Evolutionary conservation across 2,113 vertebrate species (phyloP), one percentile per base, ranked within the genome.

Genomic region (Phalacrocorax pelagicus): DNA sequence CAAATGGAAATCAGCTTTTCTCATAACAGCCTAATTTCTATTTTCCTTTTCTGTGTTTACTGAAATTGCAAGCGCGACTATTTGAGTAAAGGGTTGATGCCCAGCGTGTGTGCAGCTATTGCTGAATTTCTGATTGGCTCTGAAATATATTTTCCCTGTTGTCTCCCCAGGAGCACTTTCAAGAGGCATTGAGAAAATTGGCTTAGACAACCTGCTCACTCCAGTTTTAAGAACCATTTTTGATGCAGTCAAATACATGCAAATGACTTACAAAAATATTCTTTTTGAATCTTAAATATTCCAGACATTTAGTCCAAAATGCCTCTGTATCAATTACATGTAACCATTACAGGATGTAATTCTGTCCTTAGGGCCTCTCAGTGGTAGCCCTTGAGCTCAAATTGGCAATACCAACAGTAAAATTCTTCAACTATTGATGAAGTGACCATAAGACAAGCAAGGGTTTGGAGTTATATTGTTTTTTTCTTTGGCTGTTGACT

Each of bases 41-140:
- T 81, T 89, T 91, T 86, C 27, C 40, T 73, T 79, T 78, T 86
- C 51, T 70, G 13, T 86, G 75, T 81, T 83, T 75, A 78, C 32
- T 58, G 75, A 58, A 93, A 92, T 36, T 54, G 27, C 46, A 77
- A 81, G 24, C 7, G 2, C 13, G 36, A 51, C 63, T 86, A 12
- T 74, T 85, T 91, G 59, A 81, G 34, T 73, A 88, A 81, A 80
- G 22, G 15, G 13, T n/a, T 94, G 42, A 46, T 74, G 32, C 72
- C 15, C 80, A 95, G 83, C 51, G 2, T 91, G 94, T 46, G 59
- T 81, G 55, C 29, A 92, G 29, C 61, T 88, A 62, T 24, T 83
- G 59, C 59, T 83, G 72, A 94, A 91, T 77, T 95, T 94, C 55
- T 92, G 88, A 88, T 86, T 83, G 54, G 67, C 29, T 88, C 46